Conservation (phyloP, 2,888 invertebrate genomes). For the Athetis lepigone region DNA sequence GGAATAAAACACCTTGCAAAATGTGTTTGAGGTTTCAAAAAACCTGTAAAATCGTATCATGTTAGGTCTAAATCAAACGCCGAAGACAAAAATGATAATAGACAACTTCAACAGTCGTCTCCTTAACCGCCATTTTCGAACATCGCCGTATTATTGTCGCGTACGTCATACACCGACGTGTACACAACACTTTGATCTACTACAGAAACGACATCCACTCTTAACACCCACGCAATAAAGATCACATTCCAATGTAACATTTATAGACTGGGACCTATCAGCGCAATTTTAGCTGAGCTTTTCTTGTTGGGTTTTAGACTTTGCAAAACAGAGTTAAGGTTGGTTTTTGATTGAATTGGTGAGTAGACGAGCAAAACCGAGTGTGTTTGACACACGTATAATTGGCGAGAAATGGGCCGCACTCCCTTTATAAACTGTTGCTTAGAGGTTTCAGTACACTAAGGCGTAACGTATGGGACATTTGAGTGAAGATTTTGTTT, state of each 20-base stretch:
- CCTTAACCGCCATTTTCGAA: constrained; percentile 82
- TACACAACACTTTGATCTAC: constrained; percentile 82
- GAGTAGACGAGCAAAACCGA: constrained; percentile 64
- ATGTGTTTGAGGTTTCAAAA: too few relatives aligned
- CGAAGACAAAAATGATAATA: constrained; percentile 16
- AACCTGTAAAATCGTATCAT: not conserved
- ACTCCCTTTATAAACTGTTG: constrained; percentile 80
- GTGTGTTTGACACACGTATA: constrained; percentile 86
- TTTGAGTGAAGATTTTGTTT: constrained; percentile 48
- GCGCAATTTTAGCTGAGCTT: constrained; percentile 66
- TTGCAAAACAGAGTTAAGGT: constrained; percentile 59
- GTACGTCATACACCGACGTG: constrained; percentile 81
- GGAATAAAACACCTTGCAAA: not conserved
- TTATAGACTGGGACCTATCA: constrained; percentile 72
- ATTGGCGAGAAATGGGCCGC: constrained; percentile 87
- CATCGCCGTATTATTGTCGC: constrained; percentile 83
- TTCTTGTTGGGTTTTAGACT: constrained; percentile 52
- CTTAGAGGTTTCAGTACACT: constrained; percentile 64
- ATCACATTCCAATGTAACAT: constrained; percentile 67
- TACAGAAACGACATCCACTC: constrained; percentile 65
- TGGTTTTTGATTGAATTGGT: constrained; percentile 42
- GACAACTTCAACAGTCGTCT: constrained; percentile 58
- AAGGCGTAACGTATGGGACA: constrained; percentile 59
- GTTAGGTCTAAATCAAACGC: not conserved
- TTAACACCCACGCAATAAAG: constrained; percentile 66